Base-by-base conservation (phyloP, 2,797 vertebrate genomes). In the Danio albolineatus region DNA sequence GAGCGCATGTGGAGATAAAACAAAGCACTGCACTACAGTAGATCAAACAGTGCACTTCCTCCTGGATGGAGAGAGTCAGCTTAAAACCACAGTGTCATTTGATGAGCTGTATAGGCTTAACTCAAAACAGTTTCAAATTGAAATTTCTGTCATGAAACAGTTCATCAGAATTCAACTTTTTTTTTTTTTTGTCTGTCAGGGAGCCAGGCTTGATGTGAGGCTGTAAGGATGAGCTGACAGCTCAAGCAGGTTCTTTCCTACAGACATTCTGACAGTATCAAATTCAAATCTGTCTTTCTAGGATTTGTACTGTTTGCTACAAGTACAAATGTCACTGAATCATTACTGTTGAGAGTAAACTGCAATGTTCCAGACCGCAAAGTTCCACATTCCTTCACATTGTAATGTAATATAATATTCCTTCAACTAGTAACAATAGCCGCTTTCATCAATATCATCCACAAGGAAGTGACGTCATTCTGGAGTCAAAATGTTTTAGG, bases 81-180 rank as follows among this genome's bases (percentile, higher is more conserved):
- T 86, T 91, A 90, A 91, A 92, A 89, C 91, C 86, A 90, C 88
- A 86, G 64, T 70, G 59, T 46, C 49, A 54, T 89, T 84, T 87
- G 89, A 90, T 91, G 86, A 92, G 88, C 90, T 85, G 81, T 87
- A 87, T 28, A 28, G 76, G 78, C 54, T 89, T 91, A 88, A 88
- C 83, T 73, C 86, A 89, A 87, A 86, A 89, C 76, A 71, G 83
- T 76, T 85, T 75, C 78, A 83, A 87, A 87, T 88, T 66, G 84
- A 74, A 82, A 82, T 85, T 87, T 82, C 86, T 78, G 71, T 85
- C 84, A 87, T 86, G 78, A 85, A 90, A 84, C 78, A 87, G 82
- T 67, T 87, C 84, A 79, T 87, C 81, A 82, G 85, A 85, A 81
- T 83, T 85, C 85, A 88, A 88, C 72, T 56, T 83, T 74, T 71